Base-by-base conservation (phyloP, 2,113 vertebrate genomes). In the Pavo muticus region DNA sequence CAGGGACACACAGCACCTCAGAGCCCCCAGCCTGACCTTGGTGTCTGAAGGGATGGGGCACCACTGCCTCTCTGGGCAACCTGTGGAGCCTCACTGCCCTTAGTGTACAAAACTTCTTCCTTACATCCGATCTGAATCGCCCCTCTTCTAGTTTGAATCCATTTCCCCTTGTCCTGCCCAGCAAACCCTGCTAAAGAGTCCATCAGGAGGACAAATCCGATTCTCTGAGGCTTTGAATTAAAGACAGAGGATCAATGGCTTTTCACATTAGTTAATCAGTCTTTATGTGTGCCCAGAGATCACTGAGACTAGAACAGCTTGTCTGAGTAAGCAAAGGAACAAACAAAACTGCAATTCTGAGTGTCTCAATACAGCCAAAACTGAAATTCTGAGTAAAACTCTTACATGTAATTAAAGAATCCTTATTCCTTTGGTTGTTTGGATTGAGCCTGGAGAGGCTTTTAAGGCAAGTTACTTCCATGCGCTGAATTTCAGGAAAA, bases 311-410 rank as follows among this genome's bases (percentile, higher is more conserved):
- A 74, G 25, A n/a, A 74, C 75, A 74, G 45, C 50, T 91, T 83
- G 42, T 44, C 42, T 44, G 14, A 44, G 82, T 90, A 63, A 88
- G 83, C 75, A 60, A 63, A 59, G 37, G 69, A 93, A 76, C 45
- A 79, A 75, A 12, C 63, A 13, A 83, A 94, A 13, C 14, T 86
- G 76, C 88, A 67, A 63, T 88, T 88, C 73, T 69, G 52, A 77
- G 56, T 50, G 76, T 48, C 69, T 73, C 85, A 84, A 47, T 64
- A 67, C 76, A 81, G 39, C 10, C 47, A 23, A 20, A 20, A 88
- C 84, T 90, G 88, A 88, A 91, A 95, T 91, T 87, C 86, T 71
- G 73, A 39, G 32, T 91, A 96, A 96, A 93, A 71, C 90, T 79
- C 91, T 91, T 88, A 86, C 42, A 35, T 12, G 7, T 59, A 56